phyloP scores from a whole-genome alignment of 2,113 vertebrate genomes.

The Raphicerus campestris region DNA sequence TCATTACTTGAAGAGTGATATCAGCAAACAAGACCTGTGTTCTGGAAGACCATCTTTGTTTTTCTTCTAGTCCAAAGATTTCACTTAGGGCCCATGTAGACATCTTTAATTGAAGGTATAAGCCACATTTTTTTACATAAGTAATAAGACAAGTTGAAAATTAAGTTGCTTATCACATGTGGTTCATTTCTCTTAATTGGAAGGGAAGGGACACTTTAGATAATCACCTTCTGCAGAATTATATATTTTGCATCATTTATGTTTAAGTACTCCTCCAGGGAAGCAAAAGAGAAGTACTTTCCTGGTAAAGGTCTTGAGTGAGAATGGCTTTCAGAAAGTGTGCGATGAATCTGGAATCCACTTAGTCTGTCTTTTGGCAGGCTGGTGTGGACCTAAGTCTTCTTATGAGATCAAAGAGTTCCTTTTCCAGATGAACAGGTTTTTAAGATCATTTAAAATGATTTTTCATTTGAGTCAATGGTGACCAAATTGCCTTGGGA shows the following conservation, averaged over 20 bases:
- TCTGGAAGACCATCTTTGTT: not conserved
- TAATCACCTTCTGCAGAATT: not conserved
- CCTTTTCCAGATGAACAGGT: not conserved
- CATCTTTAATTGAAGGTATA: not conserved
- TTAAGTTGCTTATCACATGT: not conserved
- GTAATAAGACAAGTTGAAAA: not conserved
- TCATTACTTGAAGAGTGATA: not conserved
- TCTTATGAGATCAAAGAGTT: not conserved
- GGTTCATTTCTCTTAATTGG: not conserved
- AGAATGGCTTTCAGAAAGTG: not conserved
- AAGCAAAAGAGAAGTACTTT: too few species aligned
- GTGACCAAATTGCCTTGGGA: not conserved
- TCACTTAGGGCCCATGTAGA: not conserved
- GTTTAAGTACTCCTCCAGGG: too few species aligned
- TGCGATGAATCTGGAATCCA: accelerated
- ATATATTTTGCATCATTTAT: too few species aligned
- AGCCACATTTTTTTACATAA: not conserved
- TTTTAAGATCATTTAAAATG: not conserved
- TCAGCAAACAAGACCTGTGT: not conserved
- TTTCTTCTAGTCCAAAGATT: not conserved
- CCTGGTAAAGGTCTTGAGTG: too few species aligned
- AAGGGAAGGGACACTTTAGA: not conserved
- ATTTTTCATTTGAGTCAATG: not conserved
- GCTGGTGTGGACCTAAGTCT: not conserved
- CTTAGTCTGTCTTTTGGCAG: not conserved